phyloP scores from a whole-genome alignment of 2,888 invertebrate genomes.

The Dasysyrphus albostriatus region DNA sequence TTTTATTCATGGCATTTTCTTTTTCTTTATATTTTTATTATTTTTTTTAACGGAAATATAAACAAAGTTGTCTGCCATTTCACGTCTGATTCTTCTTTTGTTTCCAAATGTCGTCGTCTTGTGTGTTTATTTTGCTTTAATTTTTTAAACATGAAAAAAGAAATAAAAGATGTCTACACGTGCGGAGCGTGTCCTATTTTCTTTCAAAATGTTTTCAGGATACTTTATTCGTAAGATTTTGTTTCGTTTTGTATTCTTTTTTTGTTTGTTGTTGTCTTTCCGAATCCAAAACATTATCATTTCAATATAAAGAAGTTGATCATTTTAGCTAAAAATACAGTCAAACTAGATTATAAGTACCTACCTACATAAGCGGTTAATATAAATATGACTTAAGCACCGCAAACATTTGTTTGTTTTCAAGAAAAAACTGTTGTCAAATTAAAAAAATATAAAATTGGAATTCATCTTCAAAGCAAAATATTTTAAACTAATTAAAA shows the following conservation, averaged over 20 bases:
- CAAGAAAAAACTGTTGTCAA: no score
- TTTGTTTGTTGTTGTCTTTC: background rate
- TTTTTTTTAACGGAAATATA: conserved; percentile 3
- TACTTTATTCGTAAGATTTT: background rate
- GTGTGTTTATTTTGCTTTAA: conserved; percentile 2
- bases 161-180: background rate
- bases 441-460: no score
- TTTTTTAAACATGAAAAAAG: background rate
- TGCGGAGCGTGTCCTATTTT: conserved; percentile 8
- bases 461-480: no score
- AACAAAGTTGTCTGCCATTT: conserved; percentile 8
- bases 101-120: conserved; percentile 4
- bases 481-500: no score
- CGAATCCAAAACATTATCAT: background rate
- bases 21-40: background rate
- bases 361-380: no score
- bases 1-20: background rate
- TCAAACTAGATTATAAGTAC: background rate
- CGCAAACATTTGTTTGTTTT: no score
- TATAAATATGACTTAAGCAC: no score
- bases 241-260: background rate
- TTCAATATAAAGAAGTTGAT: background rate
- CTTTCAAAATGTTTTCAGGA: conserved; percentile 3
- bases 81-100: conserved; percentile 7
- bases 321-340: background rate